These are phyloP conservation scores for Parnassius smintheus DNA, from an alignment of 2,888 invertebrate species.

Conservation along the genomic window DNA sequence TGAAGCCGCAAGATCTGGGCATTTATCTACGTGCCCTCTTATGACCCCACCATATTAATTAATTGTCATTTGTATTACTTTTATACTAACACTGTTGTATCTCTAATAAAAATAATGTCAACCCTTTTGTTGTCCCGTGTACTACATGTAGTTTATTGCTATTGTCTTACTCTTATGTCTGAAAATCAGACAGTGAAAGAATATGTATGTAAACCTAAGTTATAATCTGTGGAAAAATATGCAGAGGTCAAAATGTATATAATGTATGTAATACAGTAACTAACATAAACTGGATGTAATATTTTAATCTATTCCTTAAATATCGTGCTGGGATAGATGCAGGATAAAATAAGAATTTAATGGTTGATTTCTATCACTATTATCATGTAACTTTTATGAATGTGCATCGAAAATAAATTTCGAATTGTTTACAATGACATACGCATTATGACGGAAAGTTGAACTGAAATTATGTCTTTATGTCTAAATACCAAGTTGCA, in stretches of 20 bases:
- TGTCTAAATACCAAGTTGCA: conserved; percentile 23
- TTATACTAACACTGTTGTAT: conserved; percentile 1
- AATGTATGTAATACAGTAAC: neutral
- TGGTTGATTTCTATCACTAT: conserved; percentile 22
- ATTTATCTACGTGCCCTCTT: too few species aligned
- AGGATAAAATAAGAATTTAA: neutral
- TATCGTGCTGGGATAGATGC: conserved; percentile 14
- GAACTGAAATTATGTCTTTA: too few species aligned
- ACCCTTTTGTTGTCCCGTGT: too few species aligned
- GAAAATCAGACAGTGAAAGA: too few species aligned
- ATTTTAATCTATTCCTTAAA: neutral
- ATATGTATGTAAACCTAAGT: neutral
- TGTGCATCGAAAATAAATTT: too few species aligned
- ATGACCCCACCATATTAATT: too few species aligned
- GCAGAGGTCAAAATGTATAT: neutral
- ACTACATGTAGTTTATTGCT: too few species aligned
- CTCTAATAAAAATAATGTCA: conserved; percentile 3
- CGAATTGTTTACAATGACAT: neutral
- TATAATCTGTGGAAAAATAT: neutral
- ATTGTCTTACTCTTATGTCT: too few species aligned
- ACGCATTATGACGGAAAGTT: neutral
- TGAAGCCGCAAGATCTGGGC: too few species aligned
- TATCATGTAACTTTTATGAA: neutral
- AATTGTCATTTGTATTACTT: too few species aligned
- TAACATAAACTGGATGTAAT: neutral